A percentile compares a stretch with the other conserved stretches of the same genome.
phyloP scores from a whole-genome alignment of 2,888 invertebrate species.

The Parasteatoda lunata region DNA sequence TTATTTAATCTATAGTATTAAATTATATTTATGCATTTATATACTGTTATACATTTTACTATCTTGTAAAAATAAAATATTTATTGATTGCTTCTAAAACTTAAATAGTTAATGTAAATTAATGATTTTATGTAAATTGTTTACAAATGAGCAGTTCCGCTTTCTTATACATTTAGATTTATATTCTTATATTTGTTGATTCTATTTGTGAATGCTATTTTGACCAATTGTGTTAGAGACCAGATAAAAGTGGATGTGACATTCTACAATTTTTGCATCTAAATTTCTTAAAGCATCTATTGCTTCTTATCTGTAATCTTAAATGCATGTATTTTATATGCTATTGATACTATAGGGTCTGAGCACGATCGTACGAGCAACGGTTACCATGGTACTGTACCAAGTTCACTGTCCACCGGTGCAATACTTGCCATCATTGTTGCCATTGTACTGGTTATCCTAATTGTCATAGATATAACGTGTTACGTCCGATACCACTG shows the following conservation, averaged over 20 bases:
- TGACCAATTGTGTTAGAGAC: neutral
- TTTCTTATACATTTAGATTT: conserved; percentile 5
- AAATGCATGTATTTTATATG: too few species aligned
- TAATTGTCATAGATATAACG: conserved; percentile 84
- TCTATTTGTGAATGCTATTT: neutral
- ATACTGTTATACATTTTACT: too few species aligned
- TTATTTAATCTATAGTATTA: too few species aligned
- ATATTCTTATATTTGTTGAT: neutral
- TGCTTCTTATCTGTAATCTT: neutral
- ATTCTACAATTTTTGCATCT: neutral
- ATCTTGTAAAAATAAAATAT: too few species aligned
- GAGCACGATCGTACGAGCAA: conserved; percentile 49
- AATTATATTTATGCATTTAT: too few species aligned
- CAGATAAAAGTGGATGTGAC: conserved; percentile 52
- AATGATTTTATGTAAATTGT: too few species aligned
- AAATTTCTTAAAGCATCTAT: neutral
- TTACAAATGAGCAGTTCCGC: too few species aligned
- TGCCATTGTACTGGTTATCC: conserved; percentile 84
- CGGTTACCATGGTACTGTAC: conserved; percentile 32
- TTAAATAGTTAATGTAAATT: too few species aligned
- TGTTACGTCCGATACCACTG: conserved; percentile 81
- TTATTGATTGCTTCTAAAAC: too few species aligned
- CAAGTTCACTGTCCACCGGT: conserved; percentile 71
- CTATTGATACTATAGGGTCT: conserved; percentile 28
- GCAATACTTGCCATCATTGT: conserved; percentile 90